Conservation (phyloP, 2,888 invertebrate species). For the Girardia tigrina region DNA sequence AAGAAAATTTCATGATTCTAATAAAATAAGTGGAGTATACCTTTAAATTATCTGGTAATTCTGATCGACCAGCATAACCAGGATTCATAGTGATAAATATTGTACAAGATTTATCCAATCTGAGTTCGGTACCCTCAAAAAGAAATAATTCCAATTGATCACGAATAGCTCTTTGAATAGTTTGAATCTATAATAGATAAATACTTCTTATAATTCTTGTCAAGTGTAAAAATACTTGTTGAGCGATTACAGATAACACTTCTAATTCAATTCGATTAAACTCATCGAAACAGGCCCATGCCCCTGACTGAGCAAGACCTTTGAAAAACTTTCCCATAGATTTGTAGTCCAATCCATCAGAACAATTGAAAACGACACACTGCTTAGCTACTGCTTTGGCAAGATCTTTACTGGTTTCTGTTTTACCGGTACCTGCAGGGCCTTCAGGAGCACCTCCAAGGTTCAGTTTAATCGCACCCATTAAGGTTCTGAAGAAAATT, state of each 20-base stretch:
- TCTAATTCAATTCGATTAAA: slow-evolving; percentile 51
- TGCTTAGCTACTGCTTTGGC: slow-evolving; percentile 51
- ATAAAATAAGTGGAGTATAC: too few species aligned
- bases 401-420: slow-evolving; percentile 50
- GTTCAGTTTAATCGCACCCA: slow-evolving; percentile 48
- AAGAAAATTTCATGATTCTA: too few species aligned
- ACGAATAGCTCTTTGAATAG: slow-evolving; percentile 48
- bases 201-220: background rate
- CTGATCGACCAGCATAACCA: slow-evolving; percentile 41
- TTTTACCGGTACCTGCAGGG: slow-evolving; percentile 50
- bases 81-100: slow-evolving; percentile 51
- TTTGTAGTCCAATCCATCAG: slow-evolving; percentile 50
- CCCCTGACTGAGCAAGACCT: slow-evolving; percentile 49
- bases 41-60: slow-evolving; percentile 50
- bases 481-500: slow-evolving; percentile 49
- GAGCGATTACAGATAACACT: slow-evolving; percentile 50
- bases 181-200: slow-evolving; percentile 43
- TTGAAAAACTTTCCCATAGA: slow-evolving; percentile 52
- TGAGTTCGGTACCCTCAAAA: slow-evolving; percentile 49
- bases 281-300: slow-evolving; percentile 51
- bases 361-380: slow-evolving; percentile 51
- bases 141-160: slow-evolving; percentile 45
- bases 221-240: slow-evolving; percentile 38
- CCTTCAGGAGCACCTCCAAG: slow-evolving; percentile 50
- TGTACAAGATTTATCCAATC: slow-evolving; percentile 48